Evolutionary conservation across 2,888 invertebrate species (phyloP).

Genomic region (Volucella bombylans): DNA sequence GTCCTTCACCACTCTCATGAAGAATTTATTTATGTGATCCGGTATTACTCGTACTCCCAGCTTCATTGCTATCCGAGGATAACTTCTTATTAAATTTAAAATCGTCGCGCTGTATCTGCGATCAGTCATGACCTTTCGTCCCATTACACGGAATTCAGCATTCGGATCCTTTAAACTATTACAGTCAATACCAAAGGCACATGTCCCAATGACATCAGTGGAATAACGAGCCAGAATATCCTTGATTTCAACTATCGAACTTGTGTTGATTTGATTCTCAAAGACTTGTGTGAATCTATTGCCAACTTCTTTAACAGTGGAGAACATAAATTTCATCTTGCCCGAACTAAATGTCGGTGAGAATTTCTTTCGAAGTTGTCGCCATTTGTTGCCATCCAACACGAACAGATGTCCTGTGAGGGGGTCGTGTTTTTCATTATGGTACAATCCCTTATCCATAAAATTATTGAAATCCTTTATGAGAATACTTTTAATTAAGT

Average conservation of each 20-base stretch:
- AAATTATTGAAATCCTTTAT: conserved; percentile 75
- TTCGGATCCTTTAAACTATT: conserved; percentile 77
- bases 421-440: too few relatives aligned
- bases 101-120: too few relatives aligned
- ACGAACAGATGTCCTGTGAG: conserved; percentile 81
- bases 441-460: too few relatives aligned
- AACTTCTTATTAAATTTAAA: conserved; percentile 48
- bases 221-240: too few relatives aligned
- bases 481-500: conserved; percentile 78
- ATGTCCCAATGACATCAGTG: conserved; percentile 77
- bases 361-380: conserved; percentile 77
- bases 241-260: too few relatives aligned
- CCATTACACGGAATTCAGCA: conserved; percentile 75
- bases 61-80: conserved; percentile 75
- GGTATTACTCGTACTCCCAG: conserved; percentile 75
- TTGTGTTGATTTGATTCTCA: not conserved
- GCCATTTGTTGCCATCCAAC: conserved; percentile 81
- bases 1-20: conserved; percentile 79
- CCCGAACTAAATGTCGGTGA: conserved; percentile 77
- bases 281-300: conserved; percentile 75
- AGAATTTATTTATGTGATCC: conserved; percentile 78
- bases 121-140: too few relatives aligned
- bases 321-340: conserved; percentile 77
- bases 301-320: conserved; percentile 76
- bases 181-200: conserved; percentile 83